Evolutionary conservation across 2,888 invertebrate species (phyloP).

Genomic region (Drosophila koepferae): DNA sequence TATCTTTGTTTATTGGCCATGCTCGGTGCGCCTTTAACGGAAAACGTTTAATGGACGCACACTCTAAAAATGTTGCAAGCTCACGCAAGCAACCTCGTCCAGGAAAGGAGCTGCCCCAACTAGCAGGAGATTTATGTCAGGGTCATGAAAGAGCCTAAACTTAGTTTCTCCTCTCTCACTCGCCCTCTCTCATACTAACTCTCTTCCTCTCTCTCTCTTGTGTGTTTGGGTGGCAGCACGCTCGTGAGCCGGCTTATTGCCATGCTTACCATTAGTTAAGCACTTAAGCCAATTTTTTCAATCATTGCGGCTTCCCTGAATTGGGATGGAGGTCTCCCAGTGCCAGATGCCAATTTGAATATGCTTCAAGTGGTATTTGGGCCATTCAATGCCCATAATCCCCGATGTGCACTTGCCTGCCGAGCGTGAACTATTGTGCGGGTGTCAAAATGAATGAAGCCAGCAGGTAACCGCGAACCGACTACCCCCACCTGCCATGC

Average conservation of each 20-base stretch:
- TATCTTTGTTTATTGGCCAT: slow-evolving; percentile 37
- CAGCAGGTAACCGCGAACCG: slow-evolving; percentile 19
- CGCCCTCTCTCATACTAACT: not conserved
- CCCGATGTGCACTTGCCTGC: slow-evolving; percentile 14
- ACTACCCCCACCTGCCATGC: slow-evolving; percentile 16
- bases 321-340: not conserved
- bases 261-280: slow-evolving; percentile 62
- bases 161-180: not conserved
- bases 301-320: slow-evolving; percentile 30
- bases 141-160: slow-evolving; percentile 11
- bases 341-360: slow-evolving; percentile 43
- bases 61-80: slow-evolving; percentile 43
- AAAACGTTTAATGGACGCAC: slow-evolving; percentile 52
- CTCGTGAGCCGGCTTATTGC: slow-evolving; percentile 50
- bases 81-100: slow-evolving; percentile 53
- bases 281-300: slow-evolving; percentile 63
- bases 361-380: slow-evolving; percentile 15
- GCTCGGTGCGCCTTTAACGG: slow-evolving; percentile 28
- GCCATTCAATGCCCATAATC: slow-evolving; percentile 36
- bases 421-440: slow-evolving; percentile 36
- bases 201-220: not conserved
- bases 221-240: slow-evolving; percentile 11
- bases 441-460: slow-evolving; percentile 31
- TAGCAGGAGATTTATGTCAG: slow-evolving; percentile 43
- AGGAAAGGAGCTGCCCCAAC: slow-evolving; percentile 28